These are phyloP conservation scores for Ditula angustiorana DNA, from an alignment of 2,888 invertebrate genomes.

Conservation along the genomic window DNA sequence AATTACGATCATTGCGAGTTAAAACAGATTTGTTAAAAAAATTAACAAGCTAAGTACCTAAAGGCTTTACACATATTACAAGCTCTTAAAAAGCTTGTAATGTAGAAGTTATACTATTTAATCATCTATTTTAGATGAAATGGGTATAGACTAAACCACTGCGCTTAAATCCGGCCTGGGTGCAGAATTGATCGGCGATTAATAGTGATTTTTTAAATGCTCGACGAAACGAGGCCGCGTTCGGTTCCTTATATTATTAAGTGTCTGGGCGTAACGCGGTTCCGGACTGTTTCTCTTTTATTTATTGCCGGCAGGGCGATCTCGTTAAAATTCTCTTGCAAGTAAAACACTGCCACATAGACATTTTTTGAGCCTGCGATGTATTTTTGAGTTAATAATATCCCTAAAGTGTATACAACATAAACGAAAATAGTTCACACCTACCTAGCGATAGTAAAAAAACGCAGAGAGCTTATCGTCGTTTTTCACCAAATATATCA, in stretches of 20 bases:
- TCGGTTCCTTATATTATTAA: constrained; percentile 2
- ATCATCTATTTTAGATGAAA: no score
- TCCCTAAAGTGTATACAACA: no score
- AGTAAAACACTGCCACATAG: background rate
- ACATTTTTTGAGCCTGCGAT: background rate
- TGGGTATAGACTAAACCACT: no score
- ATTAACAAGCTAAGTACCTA: no score
- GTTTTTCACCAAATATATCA: constrained; percentile 1
- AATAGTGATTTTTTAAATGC: background rate
- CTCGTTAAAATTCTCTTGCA: background rate
- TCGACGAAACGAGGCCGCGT: background rate
- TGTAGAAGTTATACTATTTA: no score
- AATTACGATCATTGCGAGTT: no score
- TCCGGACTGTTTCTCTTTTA: constrained; percentile 2
- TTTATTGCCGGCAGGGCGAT: constrained; percentile 12
- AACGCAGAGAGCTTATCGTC: background rate
- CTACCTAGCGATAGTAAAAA: background rate
- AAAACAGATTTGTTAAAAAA: no score
- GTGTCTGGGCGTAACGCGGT: background rate
- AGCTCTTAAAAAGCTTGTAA: no score
- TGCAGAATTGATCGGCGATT: background rate
- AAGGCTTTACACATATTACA: no score
- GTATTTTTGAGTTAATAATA: background rate
- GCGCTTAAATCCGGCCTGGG: no score
- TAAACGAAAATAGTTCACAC: no score